phyloP scores from a whole-genome alignment of 2,113 vertebrate species.

The Engraulis encrasicolus region DNA sequence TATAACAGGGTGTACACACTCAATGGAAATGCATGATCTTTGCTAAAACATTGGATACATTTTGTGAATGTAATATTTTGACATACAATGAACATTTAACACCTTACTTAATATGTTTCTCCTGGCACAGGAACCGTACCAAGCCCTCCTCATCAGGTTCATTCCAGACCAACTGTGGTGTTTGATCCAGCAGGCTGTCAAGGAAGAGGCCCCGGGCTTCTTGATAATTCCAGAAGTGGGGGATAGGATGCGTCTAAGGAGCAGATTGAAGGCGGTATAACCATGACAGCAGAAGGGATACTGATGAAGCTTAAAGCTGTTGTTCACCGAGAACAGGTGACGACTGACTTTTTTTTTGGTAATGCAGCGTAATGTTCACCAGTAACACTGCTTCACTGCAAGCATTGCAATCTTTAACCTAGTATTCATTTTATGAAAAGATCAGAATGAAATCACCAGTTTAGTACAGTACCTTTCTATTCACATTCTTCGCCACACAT shows the following conservation, averaged over 20 bases:
- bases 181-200: constrained; percentile 34
- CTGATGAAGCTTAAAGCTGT: too few relatives aligned
- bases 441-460: too few relatives aligned
- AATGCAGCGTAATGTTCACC: too few relatives aligned
- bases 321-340: too few relatives aligned
- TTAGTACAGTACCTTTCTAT: constrained; percentile 66
- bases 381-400: too few relatives aligned
- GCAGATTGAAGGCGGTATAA: neutral
- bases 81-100: neutral
- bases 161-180: constrained; percentile 66
- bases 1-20: too few relatives aligned
- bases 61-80: too few relatives aligned
- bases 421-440: too few relatives aligned
- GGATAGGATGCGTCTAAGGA: constrained; percentile 71
- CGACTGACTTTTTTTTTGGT: too few relatives aligned
- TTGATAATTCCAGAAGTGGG: constrained; percentile 71
- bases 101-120: constrained; percentile 67
- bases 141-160: constrained; percentile 77
- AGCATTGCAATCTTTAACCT: too few relatives aligned
- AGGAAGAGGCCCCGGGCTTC: constrained; percentile 77
- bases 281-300: neutral
- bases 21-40: too few relatives aligned
- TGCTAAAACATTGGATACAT: neutral
- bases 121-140: constrained; percentile 69
- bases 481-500: constrained; percentile 67